Conservation (phyloP, 2,797 vertebrate species). For the Tolypeutes matacus region DNA sequence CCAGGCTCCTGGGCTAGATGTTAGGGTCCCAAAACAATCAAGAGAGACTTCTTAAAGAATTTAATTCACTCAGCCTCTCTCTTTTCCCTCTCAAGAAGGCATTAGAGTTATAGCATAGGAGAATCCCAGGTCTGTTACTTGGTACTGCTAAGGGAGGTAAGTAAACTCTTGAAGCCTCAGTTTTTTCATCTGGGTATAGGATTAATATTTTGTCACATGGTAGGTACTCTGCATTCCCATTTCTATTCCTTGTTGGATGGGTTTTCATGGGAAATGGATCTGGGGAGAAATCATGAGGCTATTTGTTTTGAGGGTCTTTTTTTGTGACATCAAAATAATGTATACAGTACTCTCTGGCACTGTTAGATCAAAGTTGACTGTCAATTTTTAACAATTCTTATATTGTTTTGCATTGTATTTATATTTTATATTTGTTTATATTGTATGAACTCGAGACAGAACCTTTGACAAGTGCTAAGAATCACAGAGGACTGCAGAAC, state of each 20-base stretch:
- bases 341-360: not conserved
- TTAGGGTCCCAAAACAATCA: not conserved
- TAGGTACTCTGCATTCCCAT: not conserved
- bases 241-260: not conserved
- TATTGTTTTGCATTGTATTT: not conserved
- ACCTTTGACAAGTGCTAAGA: not conserved
- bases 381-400: not conserved
- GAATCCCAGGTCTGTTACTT: not conserved
- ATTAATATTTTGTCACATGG: not conserved
- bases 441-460: constrained; percentile 33
- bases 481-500: not conserved
- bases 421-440: not conserved
- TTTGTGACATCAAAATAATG: constrained; percentile 6
- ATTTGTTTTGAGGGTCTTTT: not conserved
- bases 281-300: not conserved
- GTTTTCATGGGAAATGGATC: not conserved
- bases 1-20: not conserved
- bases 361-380: not conserved
- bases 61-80: not conserved
- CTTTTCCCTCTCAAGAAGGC: constrained; percentile 14
- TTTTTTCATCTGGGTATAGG: not conserved
- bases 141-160: not conserved
- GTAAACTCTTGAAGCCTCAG: not conserved
- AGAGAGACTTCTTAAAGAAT: constrained; percentile 6
- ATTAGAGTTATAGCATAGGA: not conserved